Percentiles rank a stretch among this genome's conserved stretches.
These are phyloP conservation scores for Drosophila fungiperda DNA, from an alignment of 2,888 invertebrate genomes.

Conservation along the genomic window DNA sequence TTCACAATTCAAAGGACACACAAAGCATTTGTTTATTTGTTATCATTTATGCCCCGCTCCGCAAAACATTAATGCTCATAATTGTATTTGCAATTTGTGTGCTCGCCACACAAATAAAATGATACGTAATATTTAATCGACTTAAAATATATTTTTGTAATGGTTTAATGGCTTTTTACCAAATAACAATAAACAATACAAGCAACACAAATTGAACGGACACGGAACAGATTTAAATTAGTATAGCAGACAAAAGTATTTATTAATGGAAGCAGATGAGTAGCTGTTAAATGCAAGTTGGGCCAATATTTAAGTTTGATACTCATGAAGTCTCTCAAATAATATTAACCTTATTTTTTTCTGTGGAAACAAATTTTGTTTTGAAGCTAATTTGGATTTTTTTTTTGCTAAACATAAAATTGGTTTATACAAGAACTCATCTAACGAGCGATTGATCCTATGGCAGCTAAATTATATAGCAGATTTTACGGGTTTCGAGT, in stretches of 20 bases:
- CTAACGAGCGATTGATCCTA: background rate
- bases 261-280: background rate
- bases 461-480: background rate
- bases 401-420: no score
- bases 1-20: conserved; percentile 8
- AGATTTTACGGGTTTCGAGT: no score
- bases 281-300: background rate
- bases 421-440: background rate
- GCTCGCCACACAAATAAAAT: conserved; percentile 12
- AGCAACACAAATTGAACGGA: background rate
- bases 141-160: conserved; percentile 12
- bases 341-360: background rate
- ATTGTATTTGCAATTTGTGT: conserved; percentile 17
- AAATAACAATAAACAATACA: background rate
- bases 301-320: background rate
- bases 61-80: conserved; percentile 1
- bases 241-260: background rate
- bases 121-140: background rate
- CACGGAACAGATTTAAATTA: background rate
- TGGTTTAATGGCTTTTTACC: background rate
- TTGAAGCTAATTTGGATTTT: background rate
- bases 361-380: background rate
- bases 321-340: background rate
- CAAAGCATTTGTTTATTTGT: conserved; percentile 26
- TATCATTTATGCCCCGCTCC: conserved; percentile 3